phyloP scores from a whole-genome alignment of 2,113 vertebrate species.

The Melospiza melodia region DNA sequence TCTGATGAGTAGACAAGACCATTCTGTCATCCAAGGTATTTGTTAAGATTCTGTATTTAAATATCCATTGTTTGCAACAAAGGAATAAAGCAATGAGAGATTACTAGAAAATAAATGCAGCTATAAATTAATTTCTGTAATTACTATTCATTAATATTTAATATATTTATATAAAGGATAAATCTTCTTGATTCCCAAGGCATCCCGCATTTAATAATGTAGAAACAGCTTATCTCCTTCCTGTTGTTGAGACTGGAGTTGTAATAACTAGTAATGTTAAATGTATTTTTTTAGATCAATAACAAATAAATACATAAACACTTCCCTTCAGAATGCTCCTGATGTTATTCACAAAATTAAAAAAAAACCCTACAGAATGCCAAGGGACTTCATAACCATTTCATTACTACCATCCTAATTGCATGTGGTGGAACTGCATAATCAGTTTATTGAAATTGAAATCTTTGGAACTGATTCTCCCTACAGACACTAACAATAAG shows the following conservation, averaged over 20 bases:
- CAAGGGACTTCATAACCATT: constrained; percentile 88
- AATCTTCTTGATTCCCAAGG: constrained; percentile 69
- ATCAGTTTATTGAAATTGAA: constrained; percentile 92
- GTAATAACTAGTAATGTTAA: constrained; percentile 91
- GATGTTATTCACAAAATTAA: constrained; percentile 96
- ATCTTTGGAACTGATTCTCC: constrained; percentile 86
- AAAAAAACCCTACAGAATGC: constrained; percentile 68
- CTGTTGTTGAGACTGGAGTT: constrained; percentile 80
- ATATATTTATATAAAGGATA: constrained; percentile 76
- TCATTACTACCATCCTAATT: constrained; percentile 88
- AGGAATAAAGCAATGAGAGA: constrained; percentile 51
- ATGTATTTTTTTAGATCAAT: constrained; percentile 82
- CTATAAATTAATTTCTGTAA: constrained; percentile 78
- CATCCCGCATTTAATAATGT: constrained; percentile 76
- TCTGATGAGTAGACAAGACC: background rate
- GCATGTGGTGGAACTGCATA: constrained; percentile 79
- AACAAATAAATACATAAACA: constrained; percentile 94
- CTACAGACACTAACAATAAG: constrained; percentile 82
- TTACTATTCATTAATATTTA: constrained; percentile 79
- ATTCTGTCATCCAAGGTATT: background rate
- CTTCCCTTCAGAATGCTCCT: constrained; percentile 82
- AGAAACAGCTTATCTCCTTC: constrained; percentile 71
- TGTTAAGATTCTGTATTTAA: constrained; percentile 50
- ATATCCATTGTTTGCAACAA: constrained; percentile 39
- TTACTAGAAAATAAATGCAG: constrained; percentile 72